A percentile compares a stretch with the other conserved stretches of the same genome.
phyloP scores from a whole-genome alignment of 2,113 vertebrate genomes.

The Mus pahari region DNA sequence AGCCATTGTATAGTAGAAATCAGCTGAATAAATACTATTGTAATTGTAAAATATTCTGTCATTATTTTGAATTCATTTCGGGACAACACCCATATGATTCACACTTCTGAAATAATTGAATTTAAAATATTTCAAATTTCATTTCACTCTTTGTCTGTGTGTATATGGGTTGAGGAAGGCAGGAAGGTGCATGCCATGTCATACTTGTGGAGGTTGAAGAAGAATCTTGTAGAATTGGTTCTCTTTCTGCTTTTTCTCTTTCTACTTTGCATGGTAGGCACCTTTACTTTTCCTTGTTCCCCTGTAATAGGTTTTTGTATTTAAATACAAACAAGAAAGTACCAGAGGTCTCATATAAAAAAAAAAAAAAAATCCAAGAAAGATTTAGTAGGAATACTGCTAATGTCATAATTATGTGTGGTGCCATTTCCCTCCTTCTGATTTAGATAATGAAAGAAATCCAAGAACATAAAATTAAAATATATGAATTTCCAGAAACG shows the following conservation, averaged over 20 bases:
- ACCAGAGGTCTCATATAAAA: neutral
- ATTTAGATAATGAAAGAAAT: slow-evolving; percentile 99
- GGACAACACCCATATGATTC: neutral
- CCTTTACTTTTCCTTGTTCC: neutral
- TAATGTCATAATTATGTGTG: slow-evolving; percentile 9
- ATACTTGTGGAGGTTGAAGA: neutral
- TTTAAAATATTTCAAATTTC: neutral
- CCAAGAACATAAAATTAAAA: slow-evolving; percentile 99
- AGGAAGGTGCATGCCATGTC: neutral
- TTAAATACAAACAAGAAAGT: slow-evolving; percentile 21
- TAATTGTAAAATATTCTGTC: neutral
- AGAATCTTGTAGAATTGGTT: neutral
- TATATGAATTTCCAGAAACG: slow-evolving; percentile 99
- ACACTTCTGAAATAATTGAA: slow-evolving; percentile 10
- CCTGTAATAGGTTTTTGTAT: neutral
- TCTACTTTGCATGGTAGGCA: neutral
- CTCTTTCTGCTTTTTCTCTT: neutral
- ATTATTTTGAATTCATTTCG: slow-evolving; percentile 19
- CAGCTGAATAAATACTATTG: neutral
- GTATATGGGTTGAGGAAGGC: neutral
- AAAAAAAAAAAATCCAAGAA: slow-evolving; percentile 18
- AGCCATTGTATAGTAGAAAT: neutral
- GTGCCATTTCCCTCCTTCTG: slow-evolving; percentile 4
- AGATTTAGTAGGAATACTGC: slow-evolving; percentile 34
- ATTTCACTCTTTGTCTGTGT: too few relatives aligned